Evolutionary conservation across 2,113 vertebrate species (phyloP).

Genomic region (Myotis yumanensis): DNA sequence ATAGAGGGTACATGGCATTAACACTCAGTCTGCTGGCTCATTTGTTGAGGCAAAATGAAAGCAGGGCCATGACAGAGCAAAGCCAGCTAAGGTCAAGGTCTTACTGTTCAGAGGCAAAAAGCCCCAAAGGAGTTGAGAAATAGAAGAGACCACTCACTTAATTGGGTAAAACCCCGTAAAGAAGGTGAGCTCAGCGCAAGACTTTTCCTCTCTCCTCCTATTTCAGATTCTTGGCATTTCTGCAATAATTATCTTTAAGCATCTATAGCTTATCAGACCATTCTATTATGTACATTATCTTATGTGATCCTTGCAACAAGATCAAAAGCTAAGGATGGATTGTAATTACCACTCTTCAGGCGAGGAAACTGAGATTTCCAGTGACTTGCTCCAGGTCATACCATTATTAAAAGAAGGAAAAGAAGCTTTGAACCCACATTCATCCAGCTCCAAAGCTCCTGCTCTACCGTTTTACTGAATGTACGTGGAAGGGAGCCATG

Average conservation of each 20-base stretch:
- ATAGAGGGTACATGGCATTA: neutral
- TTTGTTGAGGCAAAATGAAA: slow-evolving; percentile 14
- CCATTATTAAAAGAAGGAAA: neutral
- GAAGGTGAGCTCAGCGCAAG: neutral
- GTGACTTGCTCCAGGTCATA: neutral
- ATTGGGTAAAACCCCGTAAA: neutral
- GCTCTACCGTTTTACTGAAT: neutral
- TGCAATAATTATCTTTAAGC: neutral
- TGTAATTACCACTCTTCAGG: neutral
- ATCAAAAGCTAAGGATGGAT: neutral
- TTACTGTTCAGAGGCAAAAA: neutral
- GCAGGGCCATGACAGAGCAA: neutral
- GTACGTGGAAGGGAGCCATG: neutral
- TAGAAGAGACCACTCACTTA: neutral
- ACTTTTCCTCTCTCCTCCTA: neutral
- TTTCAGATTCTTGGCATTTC: slow-evolving; percentile 12
- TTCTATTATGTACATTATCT: neutral
- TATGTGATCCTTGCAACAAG: neutral
- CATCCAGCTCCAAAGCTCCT: neutral
- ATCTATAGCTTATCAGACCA: neutral
- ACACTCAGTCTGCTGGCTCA: neutral
- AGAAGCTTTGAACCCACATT: neutral
- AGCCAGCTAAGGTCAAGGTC: neutral
- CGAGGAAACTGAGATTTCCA: neutral
- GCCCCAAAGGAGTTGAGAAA: neutral